Evolutionary conservation across 2,797 vertebrate genomes (phyloP), one percentile per base, ranked within the genome.

Genomic region (Pteropus rufus): DNA sequence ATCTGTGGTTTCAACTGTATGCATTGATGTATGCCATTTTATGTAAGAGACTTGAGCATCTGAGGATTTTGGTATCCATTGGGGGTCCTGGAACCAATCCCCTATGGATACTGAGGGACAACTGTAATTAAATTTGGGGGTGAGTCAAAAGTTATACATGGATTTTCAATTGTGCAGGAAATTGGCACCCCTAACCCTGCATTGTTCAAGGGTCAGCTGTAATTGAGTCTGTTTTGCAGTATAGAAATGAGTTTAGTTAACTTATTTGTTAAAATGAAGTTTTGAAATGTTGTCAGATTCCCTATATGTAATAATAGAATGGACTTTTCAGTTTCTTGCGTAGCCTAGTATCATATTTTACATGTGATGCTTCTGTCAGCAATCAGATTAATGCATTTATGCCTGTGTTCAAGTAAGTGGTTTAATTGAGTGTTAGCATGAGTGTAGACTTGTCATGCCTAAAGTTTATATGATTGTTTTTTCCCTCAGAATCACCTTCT

Each of bases 191-290:
- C 7, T 62, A 46, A 82, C 31, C 23, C 41, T 23, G 21, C 80
- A 82, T 65, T 82, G 60, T 82, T 65, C 80, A 46, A 24, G 31
- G 31, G 12, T 82, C 41, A 82, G 2, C 29, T 46, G 29, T 46
- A 21, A 21, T n/a, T 62, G 9, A 34, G 29, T 60, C 34, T 83
- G 0, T 82, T 76, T 83, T 34, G 39, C 26, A 92, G 18, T 72
- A 19, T 69, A 26, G 70, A 69, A 67, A 86, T 60, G 39, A 76
- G 24, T 81, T 81, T 84, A 46, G 73, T 80, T 70, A 67, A 72
- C 75, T 94, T 96, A 73, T 81, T 95, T 88, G 67, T 97, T 96
- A 93, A 88, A 94, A 77, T 80, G 36, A 82, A 21, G 73, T 91
- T 72, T 88, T 34, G 72, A 81, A 77, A n/a, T 90, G 75, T 73